Conservation (phyloP, 1,140 invertebrate genomes). For the Zaprionus capensis region DNA sequence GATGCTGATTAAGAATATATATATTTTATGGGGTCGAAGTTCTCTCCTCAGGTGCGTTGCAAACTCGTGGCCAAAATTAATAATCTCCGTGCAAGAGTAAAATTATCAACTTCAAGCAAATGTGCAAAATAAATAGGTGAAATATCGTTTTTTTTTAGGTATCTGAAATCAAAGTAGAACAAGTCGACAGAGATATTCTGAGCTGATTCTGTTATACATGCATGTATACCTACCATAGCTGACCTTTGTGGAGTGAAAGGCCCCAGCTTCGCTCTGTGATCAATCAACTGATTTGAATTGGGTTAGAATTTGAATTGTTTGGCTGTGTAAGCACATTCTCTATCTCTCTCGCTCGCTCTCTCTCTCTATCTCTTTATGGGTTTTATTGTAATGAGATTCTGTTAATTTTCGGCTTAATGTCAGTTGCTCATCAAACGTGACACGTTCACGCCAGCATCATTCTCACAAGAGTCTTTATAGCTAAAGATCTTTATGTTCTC, state of each 20-base stretch:
- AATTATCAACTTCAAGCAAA: neutral
- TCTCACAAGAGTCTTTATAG: slow-evolving; percentile 28
- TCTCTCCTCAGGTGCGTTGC: fast-evolving
- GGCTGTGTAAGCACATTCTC: slow-evolving; percentile 26
- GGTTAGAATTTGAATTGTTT: slow-evolving; percentile 57
- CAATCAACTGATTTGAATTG: slow-evolving; percentile 51
- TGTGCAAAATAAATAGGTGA: neutral
- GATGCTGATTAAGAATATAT: too few relatives aligned
- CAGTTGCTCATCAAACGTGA: slow-evolving; percentile 58
- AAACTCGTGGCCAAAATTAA: too few relatives aligned
- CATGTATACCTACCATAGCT: neutral
- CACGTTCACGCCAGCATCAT: slow-evolving; percentile 24
- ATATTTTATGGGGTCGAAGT: too few relatives aligned
- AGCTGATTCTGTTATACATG: slow-evolving; percentile 1
- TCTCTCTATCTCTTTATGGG: too few relatives aligned
- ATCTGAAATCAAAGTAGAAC: neutral
- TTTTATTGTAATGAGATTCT: slow-evolving; percentile 49
- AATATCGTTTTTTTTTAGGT: neutral
- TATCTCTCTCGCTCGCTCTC: neutral
- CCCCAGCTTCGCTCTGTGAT: slow-evolving; percentile 7
- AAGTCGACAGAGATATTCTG: slow-evolving; percentile 13
- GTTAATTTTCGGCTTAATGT: slow-evolving; percentile 60
- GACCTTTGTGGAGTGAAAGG: slow-evolving; percentile 56
- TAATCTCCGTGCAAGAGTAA: too few relatives aligned
- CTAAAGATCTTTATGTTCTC: slow-evolving; percentile 34